Conservation (phyloP, 2,888 invertebrate genomes). For the Molanna angustata region DNA sequence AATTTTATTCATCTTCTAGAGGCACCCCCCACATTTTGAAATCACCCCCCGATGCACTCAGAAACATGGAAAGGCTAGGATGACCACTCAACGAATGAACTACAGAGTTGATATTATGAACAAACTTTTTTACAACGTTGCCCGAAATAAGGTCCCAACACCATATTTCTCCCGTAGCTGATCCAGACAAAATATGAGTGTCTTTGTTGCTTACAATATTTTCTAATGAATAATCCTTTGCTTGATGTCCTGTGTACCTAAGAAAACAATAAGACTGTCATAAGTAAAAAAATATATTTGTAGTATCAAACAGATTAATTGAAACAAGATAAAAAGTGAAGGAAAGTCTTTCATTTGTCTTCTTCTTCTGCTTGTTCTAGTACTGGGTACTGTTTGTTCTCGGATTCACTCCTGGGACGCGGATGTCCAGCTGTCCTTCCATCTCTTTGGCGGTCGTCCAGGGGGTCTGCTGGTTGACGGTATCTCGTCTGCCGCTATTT, state of each 20-base stretch:
- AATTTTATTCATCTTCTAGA: slow-evolving; percentile 32
- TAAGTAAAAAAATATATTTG: too few relatives aligned
- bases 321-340: too few relatives aligned
- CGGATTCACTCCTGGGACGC: too few relatives aligned
- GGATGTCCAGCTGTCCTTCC: too few relatives aligned
- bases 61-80: slow-evolving; percentile 67
- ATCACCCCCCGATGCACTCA: slow-evolving; percentile 73
- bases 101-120: slow-evolving; percentile 57
- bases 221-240: slow-evolving; percentile 82
- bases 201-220: slow-evolving; percentile 83
- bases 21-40: slow-evolving; percentile 65
- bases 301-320: too few relatives aligned
- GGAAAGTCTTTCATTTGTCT: too few relatives aligned
- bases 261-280: slow-evolving; percentile 19
- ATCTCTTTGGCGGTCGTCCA: too few relatives aligned
- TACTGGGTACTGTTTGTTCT: too few relatives aligned
- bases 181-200: slow-evolving; percentile 84
- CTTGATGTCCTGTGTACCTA: slow-evolving; percentile 79
- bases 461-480: too few relatives aligned
- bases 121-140: slow-evolving; percentile 53
- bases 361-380: too few relatives aligned
- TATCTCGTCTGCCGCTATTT: too few relatives aligned
- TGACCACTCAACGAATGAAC: slow-evolving; percentile 81
- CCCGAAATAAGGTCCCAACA: slow-evolving; percentile 88
- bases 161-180: slow-evolving; percentile 80